Percentiles rank a stretch among this genome's conserved stretches.
Conservation (phyloP, 2,797 vertebrate species). For the Ambastaia sidthimunki region DNA sequence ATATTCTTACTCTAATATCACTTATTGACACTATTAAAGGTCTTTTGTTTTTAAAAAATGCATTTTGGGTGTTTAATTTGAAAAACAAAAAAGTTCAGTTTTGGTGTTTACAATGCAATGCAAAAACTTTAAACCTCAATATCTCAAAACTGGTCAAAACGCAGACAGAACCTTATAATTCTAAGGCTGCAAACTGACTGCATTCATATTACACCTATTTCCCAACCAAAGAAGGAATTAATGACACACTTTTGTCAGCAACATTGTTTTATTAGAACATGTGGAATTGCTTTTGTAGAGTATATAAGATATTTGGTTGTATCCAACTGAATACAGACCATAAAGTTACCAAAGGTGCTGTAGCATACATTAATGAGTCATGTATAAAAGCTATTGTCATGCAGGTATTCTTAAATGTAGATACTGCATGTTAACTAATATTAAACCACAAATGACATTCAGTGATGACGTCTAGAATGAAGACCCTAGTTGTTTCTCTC, state of each 20-base stretch:
- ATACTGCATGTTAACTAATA: slow-evolving; percentile 68
- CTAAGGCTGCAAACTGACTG: no score
- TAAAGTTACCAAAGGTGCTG: slow-evolving; percentile 69
- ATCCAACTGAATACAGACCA: slow-evolving; percentile 75
- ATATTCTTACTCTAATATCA: no score
- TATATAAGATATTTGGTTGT: slow-evolving; percentile 69
- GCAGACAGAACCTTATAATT: no score
- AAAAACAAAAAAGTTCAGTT: no score
- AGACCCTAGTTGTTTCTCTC: slow-evolving; percentile 49
- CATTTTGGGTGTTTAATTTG: no score
- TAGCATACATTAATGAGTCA: slow-evolving; percentile 74
- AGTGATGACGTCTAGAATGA: slow-evolving; percentile 58
- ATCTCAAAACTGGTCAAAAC: no score
- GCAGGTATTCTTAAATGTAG: slow-evolving; percentile 70
- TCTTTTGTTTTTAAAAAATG: no score
- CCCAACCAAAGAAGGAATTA: neutral
- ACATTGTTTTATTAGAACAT: slow-evolving; percentile 81
- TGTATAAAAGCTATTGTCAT: slow-evolving; percentile 83
- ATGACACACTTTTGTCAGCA: slow-evolving; percentile 34
- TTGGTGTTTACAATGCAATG: no score
- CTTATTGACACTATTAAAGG: no score
- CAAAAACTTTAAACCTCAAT: no score
- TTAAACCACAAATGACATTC: slow-evolving; percentile 66
- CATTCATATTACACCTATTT: neutral
- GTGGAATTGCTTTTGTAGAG: slow-evolving; percentile 68